phyloP scores from a whole-genome alignment of 2,888 invertebrate species.

The Fissipunctia ypsillon region DNA sequence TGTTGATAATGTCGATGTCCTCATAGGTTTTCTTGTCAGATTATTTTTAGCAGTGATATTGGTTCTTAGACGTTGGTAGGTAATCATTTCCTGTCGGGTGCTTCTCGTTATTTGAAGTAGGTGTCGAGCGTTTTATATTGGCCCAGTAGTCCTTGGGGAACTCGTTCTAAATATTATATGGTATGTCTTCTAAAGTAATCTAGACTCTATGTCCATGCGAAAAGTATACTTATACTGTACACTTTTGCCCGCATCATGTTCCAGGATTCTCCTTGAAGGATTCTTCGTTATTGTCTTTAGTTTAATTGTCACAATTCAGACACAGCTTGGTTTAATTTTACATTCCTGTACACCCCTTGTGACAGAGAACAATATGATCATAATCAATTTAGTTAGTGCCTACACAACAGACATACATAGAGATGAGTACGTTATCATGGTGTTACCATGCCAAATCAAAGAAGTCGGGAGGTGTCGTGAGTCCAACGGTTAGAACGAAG shows the following conservation, averaged over 20 bases:
- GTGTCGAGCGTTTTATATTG: background rate
- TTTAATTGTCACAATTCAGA: background rate
- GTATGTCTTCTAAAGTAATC: background rate
- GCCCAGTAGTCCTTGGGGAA: too few species aligned
- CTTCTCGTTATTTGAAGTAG: background rate
- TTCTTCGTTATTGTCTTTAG: too few species aligned
- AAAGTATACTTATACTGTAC: background rate
- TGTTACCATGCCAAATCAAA: too few species aligned
- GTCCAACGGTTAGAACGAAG: too few species aligned
- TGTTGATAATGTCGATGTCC: background rate
- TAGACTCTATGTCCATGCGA: background rate
- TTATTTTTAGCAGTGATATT: conserved; percentile 9
- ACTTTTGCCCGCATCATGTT: background rate
- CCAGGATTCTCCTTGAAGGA: background rate
- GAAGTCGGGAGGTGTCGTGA: too few species aligned
- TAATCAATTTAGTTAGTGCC: background rate
- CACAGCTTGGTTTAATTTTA: background rate
- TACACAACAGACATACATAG: too few species aligned
- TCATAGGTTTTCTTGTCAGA: background rate
- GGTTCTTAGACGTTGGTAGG: too few species aligned
- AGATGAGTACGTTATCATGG: background rate
- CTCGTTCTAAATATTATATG: too few species aligned
- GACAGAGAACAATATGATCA: background rate
- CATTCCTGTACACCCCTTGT: background rate
- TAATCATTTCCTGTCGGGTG: background rate